Evolutionary conservation across 2,888 invertebrate genomes (phyloP).

Genomic region (Lepetodrilus schrolli): DNA sequence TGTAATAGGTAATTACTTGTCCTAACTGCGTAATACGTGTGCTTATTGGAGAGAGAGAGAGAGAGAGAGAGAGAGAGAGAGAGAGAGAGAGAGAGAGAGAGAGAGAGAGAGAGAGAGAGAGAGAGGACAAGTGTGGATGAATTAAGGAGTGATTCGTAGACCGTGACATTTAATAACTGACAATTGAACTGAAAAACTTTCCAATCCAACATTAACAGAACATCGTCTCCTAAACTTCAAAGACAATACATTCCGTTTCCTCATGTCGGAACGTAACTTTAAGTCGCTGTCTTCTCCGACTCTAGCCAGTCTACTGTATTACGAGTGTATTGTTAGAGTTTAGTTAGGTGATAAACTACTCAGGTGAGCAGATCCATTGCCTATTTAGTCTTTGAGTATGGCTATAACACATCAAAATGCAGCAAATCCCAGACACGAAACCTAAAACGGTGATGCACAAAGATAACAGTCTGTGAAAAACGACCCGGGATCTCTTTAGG

Average conservation of each 20-base stretch:
- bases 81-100: not conserved
- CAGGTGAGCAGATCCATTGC: not conserved
- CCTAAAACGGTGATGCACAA: slow-evolving; percentile 22
- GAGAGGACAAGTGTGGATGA: not conserved
- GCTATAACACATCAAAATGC: not conserved
- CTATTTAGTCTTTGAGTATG: not conserved
- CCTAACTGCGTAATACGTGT: no score
- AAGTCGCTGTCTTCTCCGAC: no score
- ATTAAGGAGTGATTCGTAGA: no score
- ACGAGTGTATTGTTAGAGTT: no score
- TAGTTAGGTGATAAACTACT: not conserved
- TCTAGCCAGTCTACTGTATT: no score
- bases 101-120: not conserved
- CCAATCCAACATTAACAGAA: no score
- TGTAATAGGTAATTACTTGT: no score
- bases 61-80: not conserved
- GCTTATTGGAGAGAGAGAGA: not conserved
- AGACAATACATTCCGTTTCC: not conserved
- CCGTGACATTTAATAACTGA: no score
- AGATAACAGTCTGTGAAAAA: slow-evolving; percentile 16
- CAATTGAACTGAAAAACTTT: no score
- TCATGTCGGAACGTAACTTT: not conserved
- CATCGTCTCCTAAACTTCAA: no score
- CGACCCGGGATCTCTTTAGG: slow-evolving; percentile 11
- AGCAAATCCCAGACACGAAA: not conserved